Percentiles rank a stretch among this genome's conserved stretches.
Conservation (phyloP, 2,888 invertebrate genomes). For the Antheraea assamensis region DNA sequence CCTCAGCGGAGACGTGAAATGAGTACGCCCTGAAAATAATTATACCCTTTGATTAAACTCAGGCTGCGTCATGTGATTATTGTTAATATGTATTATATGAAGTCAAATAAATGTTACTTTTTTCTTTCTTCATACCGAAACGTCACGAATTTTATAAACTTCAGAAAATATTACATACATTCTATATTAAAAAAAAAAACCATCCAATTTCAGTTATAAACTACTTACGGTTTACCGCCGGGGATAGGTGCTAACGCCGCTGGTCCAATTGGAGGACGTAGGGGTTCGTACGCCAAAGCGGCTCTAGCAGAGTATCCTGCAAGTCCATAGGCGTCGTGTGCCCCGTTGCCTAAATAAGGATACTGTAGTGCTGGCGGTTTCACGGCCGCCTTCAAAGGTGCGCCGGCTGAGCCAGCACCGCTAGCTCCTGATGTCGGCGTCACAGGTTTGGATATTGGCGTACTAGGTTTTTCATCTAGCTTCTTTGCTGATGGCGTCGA, state of each 20-base stretch:
- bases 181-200: too few species aligned
- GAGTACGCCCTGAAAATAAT: constrained; percentile 90
- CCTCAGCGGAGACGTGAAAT: constrained; percentile 95
- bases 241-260: constrained; percentile 86
- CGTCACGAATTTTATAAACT: neutral
- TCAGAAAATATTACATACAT: too few species aligned
- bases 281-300: constrained; percentile 75
- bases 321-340: constrained; percentile 76
- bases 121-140: too few species aligned
- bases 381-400: constrained; percentile 80
- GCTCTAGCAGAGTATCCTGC: constrained; percentile 79
- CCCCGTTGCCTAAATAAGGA: constrained; percentile 82
- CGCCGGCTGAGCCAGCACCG: constrained; percentile 82
- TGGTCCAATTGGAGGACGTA: constrained; percentile 77
- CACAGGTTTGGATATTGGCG: constrained; percentile 94
- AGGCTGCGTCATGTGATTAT: neutral
- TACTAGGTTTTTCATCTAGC: constrained; percentile 93
- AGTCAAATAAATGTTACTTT: too few species aligned
- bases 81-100: too few species aligned
- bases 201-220: neutral
- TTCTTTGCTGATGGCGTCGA: constrained; percentile 94
- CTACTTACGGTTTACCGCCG: constrained; percentile 93
- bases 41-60: neutral
- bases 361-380: constrained; percentile 84
- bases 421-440: constrained; percentile 89